These are phyloP conservation scores for Hystrix cristata DNA, from an alignment of 2,113 vertebrate genomes.

Conservation along the genomic window DNA sequence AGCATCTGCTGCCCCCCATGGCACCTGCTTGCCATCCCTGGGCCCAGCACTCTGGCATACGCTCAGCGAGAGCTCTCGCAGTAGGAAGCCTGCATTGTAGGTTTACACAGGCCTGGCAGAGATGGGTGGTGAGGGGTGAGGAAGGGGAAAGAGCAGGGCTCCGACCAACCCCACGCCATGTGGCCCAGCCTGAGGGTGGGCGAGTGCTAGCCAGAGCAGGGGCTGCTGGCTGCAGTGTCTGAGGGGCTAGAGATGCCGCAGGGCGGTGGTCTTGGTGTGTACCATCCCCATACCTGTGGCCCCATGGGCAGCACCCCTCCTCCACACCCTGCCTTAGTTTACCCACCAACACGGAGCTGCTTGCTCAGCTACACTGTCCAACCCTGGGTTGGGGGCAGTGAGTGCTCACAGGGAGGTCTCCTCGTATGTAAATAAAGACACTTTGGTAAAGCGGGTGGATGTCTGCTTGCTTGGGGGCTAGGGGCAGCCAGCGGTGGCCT, in stretches of 20 bases:
- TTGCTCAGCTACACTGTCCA: background rate
- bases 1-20: accelerated
- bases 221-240: background rate
- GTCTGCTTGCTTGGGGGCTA: background rate
- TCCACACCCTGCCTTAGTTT: background rate
- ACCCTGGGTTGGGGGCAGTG: accelerated
- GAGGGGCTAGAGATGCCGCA: accelerated
- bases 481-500: accelerated
- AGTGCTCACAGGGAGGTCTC: accelerated
- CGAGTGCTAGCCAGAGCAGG: background rate
- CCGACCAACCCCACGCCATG: background rate
- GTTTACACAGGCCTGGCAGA: too few relatives aligned
- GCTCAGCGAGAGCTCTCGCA: accelerated
- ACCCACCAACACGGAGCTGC: background rate
- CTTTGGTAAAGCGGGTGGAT: background rate
- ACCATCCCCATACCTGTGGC: background rate
- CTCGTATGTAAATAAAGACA: slow-evolving; percentile 65
- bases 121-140: background rate
- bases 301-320: background rate
- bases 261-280: background rate
- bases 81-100: accelerated
- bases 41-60: accelerated
- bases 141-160: too few relatives aligned
- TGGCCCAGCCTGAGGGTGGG: background rate
- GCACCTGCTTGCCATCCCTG: accelerated